Percentiles rank a stretch among this genome's conserved stretches.
These are phyloP conservation scores for Phaonia tiefii DNA, from an alignment of 2,888 invertebrate species.

Conservation along the genomic window DNA sequence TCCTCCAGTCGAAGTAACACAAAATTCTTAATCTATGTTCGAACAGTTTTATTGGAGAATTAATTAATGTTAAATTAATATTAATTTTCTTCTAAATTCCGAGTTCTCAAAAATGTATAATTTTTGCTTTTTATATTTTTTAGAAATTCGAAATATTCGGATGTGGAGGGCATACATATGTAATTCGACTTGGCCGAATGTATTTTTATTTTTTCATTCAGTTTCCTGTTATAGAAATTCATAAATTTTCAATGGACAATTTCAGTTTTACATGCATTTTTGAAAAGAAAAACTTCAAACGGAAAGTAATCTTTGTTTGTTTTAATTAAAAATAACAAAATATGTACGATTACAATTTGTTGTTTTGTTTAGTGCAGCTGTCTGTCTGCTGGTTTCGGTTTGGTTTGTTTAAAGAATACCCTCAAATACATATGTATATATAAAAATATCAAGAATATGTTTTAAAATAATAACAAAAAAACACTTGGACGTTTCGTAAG, in stretches of 20 bases:
- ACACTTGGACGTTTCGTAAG: conserved; percentile 69
- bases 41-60: neutral
- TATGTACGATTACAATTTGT: neutral
- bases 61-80: too few species aligned
- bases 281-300: neutral
- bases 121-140: conserved; percentile 16
- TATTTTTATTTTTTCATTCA: neutral
- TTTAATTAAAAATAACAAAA: neutral
- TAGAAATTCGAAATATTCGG: conserved; percentile 23
- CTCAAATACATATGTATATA: conserved; percentile 57
- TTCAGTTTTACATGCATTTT: neutral
- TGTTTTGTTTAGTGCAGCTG: neutral
- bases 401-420: conserved; percentile 50
- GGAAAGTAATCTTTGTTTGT: neutral
- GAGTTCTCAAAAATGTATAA: neutral
- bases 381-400: conserved; percentile 6
- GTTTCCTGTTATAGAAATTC: neutral
- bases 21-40: neutral
- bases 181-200: conserved; percentile 25
- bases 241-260: conserved; percentile 1
- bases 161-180: conserved; percentile 32
- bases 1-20: neutral
- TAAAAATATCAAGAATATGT: conserved; percentile 64
- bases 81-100: too few species aligned
- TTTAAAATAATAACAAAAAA: conserved; percentile 55